Evolutionary conservation across 1,140 invertebrate genomes (phyloP), one percentile per base, ranked within the genome.

Genomic region (Camponotus pennsylvanicus): DNA sequence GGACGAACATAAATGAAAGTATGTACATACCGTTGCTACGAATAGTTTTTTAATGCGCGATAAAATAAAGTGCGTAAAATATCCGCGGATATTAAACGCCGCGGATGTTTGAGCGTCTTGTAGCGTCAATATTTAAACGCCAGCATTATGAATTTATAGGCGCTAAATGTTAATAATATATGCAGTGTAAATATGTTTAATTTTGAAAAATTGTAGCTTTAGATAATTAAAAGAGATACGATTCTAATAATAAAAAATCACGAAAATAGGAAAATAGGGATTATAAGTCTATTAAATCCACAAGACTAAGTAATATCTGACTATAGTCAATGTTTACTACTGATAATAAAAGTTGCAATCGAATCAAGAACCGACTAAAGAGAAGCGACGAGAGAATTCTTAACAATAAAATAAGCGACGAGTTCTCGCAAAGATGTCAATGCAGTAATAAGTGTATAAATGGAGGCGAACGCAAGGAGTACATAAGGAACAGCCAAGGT

Each of bases 381-480:
- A 21, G n/a, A 21, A 71, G 52, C 67, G 15, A 61, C 52, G 40
- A 42, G 64, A 61, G 27, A 59, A 13, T 52, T 6, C 15, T 76
- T 78, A 71, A 75, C 57, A 59, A 18, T 27, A n/a, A 8, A 7
- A 27, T 27, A 27, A 40, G 61, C 13, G 61, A 70, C 77, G 55
- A 79, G 83, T 77, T 86, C 64, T 77, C 66, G 40, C 70, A 66
- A 78, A 67, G 87, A 86, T 86, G 70, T 45, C 55, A 71, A 83
- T 77, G 64, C 83, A 82, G 15, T 73, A 11, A 73, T 59, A 27
- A 42, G 21, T 21, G 21, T 21, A 27, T 52, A 45, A 57, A 59
- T 45, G 15, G 76, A 71, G 34, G 59, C 40, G 63, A 45, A 69
- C 70, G 49, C 34, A n/a, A 59, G 78, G 11, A 49, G 70, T 27